Evolutionary conservation across 2,113 vertebrate genomes (phyloP).

Genomic region (Mionectes macconnelli): DNA sequence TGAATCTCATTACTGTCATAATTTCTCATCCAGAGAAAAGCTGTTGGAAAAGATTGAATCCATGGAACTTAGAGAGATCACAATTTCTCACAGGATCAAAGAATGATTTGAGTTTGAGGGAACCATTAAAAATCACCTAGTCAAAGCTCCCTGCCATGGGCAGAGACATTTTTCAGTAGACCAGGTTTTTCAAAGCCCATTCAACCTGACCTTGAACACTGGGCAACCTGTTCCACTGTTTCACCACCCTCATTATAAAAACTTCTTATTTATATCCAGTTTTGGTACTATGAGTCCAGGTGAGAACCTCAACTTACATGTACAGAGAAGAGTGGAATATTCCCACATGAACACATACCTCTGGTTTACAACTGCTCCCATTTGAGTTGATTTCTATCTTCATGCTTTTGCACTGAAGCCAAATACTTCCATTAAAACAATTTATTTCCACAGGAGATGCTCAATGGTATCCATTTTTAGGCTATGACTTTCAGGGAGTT

Average conservation of each 20-base stretch:
- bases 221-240: background rate
- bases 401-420: background rate
- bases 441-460: background rate
- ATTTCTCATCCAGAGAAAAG: background rate
- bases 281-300: background rate
- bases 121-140: background rate
- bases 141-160: background rate
- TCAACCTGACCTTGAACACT: background rate
- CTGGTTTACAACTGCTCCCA: background rate
- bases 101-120: background rate
- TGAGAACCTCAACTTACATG: background rate
- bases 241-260: background rate
- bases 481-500: background rate
- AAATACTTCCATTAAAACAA: background rate
- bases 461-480: background rate
- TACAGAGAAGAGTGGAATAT: background rate
- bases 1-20: background rate
- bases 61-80: background rate
- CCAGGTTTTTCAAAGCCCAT: background rate
- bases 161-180: background rate
- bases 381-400: background rate
- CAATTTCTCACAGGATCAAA: background rate
- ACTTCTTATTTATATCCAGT: background rate
- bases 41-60: background rate
- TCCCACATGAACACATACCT: background rate